Evolutionary conservation across 64 coral and sea anemone genomes (phyloP), one percentile per base, ranked within the genome.

Genomic region (Dendrophyllia cribrosa): DNA sequence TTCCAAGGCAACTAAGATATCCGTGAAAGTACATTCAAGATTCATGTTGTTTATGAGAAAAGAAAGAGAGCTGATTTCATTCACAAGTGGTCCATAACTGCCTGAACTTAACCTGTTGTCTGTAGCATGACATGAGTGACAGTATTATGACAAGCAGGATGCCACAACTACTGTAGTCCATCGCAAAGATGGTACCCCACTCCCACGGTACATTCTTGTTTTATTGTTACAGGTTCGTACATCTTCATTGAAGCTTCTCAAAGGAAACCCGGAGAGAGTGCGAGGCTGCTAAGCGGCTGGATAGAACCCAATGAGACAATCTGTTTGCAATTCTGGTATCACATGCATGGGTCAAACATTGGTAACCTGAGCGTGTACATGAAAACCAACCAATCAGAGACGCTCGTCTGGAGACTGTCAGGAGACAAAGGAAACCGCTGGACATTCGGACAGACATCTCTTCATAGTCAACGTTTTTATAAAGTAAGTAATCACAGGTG

Each of bases 301-400:
- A 64, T 64, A 19, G 61, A 64, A 20, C 61, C 61, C 61, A 64
- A 64, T 58, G 53, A 75, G 52, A 53, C 47, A 58, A 66, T 88
- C 20, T 88, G 86, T 51, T 11, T 88, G 47, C 70, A 88, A 71
- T 75, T 88, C 2, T 88, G 86, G 86, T 88, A 88, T 88, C 86
- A 88, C 24, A 88, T 88, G 86, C 25, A 77, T 56, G 86, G 86
- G 3, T 24, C 64, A 20, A 12, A 88, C 43, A 77, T 88, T 5
- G 86, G 86, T 9, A 50, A 74, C 0, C 51, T 88, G 20, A 71
- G 70, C 9, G 17, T 88, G 20, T 72, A 43, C 52, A 2, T 88
- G 7, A 88, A 43, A 15, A 72, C 86, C 11, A 55, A 75, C 49
- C 66, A 51, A 44, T 72, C 86, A 51, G 69, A 71, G 25, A 74